Base-by-base conservation (phyloP, 2,888 invertebrate genomes). In the Drosophila austrosaltans region DNA sequence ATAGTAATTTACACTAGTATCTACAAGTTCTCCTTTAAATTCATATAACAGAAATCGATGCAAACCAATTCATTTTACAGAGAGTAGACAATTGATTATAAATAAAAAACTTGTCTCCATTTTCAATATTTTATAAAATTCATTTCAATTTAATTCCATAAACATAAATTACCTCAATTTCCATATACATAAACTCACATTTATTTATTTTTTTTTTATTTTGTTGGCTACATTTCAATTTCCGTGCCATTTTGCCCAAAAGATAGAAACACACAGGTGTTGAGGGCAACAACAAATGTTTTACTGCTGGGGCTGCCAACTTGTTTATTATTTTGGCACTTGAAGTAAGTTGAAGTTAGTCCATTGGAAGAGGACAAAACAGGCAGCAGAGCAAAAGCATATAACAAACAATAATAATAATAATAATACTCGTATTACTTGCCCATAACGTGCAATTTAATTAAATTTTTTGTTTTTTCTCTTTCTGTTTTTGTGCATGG, bases 391-490 rank as follows among this genome's bases (percentile, higher is more conserved):
- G 48, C 48, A 53, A 57, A 39, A 30, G 40, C 62, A 66, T 68
- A 71, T 56, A 36, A 53, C 42, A 65, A 79, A 77, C 68, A 74
- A 20, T 66, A 78, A 67, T 73, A 75, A 74, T 16, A 16, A 16
- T 16, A 16, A 16, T 16, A 16, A 73, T 66, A 74, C 65, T 77
- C 77, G 53, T 71, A 56, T 66, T 61, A 72, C 69, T 75, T 64
- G 72, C 66, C 73, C 74, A 56, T 56, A 69, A 68, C 66, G 66
- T 63, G 84, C 78, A 76, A 83, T 88, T 85, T 85, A 85, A 85
- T 85, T 88, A 88, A 86, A 87, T 81, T 81, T 82, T 48, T 44
- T 7, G 16, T 44, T 44, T 3, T 48, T 44, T 16, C 1, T 12
- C 1, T 44, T 1, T 44, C 6, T 16, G 20, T 7, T 44, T 25